Conservation (phyloP, 1,140 invertebrate species). For the Oreohelix idahoensis region DNA sequence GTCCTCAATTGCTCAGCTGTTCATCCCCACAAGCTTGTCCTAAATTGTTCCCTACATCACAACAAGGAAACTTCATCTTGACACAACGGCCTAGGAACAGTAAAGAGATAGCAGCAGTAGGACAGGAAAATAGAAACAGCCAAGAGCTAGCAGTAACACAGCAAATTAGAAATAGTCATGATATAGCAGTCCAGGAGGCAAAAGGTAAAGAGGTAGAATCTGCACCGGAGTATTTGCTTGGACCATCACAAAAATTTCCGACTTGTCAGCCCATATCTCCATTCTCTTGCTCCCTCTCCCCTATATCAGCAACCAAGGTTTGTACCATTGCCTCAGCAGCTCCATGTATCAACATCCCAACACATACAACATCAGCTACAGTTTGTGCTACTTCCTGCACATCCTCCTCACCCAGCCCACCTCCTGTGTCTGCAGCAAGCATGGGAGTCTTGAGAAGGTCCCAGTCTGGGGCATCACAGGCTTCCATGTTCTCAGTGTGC, state of each 20-base stretch:
- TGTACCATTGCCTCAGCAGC: neutral
- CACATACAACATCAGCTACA: neutral
- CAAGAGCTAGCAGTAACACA: neutral
- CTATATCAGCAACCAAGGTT: neutral
- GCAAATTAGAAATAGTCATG: no score
- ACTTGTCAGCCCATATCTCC: neutral
- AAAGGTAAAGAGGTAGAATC: neutral
- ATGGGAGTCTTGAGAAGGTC: constrained; percentile 30
- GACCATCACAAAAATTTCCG: neutral
- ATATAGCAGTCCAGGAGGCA: neutral
- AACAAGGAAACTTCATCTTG: neutral
- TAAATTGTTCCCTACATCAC: neutral
- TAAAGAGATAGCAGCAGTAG: neutral
- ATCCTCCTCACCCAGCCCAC: neutral
- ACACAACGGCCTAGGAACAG: neutral
- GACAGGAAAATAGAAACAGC: neutral
- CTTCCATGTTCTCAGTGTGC: constrained; percentile 56
- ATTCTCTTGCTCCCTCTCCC: neutral
- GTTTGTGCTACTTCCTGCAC: neutral
- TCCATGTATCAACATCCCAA: neutral
- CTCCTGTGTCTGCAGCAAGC: neutral
- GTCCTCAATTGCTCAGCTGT: neutral
- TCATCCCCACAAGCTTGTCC: neutral
- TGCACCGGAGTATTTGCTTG: neutral
- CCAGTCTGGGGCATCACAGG: constrained; percentile 48